Percentiles rank a stretch among this genome's conserved stretches.
phyloP scores from a whole-genome alignment of 2,888 invertebrate genomes.

The Patella ulyssiponensis region DNA sequence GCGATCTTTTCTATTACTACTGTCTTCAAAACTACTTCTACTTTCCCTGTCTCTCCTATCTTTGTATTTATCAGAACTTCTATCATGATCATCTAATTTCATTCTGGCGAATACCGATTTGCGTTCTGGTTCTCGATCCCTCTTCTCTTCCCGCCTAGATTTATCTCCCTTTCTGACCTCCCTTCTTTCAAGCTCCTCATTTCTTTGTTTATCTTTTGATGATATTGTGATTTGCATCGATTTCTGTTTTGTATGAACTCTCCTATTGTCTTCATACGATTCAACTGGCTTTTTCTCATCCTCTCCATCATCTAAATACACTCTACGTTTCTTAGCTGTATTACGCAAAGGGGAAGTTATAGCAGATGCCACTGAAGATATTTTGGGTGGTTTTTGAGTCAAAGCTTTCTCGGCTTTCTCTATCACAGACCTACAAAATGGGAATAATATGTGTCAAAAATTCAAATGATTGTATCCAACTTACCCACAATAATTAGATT shows the following conservation, averaged over 20 bases:
- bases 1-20: slow-evolving; percentile 19
- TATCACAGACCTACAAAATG: slow-evolving; percentile 76
- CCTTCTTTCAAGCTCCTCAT: slow-evolving; percentile 41
- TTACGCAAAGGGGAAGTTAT: slow-evolving; percentile 36
- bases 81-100: slow-evolving; percentile 27
- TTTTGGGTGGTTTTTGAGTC: slow-evolving; percentile 89
- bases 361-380: slow-evolving; percentile 72
- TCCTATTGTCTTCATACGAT: slow-evolving; percentile 24
- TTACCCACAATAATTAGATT: neutral
- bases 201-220: slow-evolving; percentile 37
- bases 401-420: slow-evolving; percentile 93
- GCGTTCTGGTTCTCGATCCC: slow-evolving; percentile 50
- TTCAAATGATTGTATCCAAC: neutral
- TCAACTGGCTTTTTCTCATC: slow-evolving; percentile 12
- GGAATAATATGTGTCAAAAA: neutral
- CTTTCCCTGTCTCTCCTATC: slow-evolving; percentile 25
- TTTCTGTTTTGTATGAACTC: slow-evolving; percentile 30
- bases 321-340: slow-evolving; percentile 38
- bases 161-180: slow-evolving; percentile 60
- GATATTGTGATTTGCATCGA: slow-evolving; percentile 49
- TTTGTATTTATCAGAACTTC: slow-evolving; percentile 25
- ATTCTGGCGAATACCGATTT: slow-evolving; percentile 23
- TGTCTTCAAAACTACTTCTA: slow-evolving; percentile 30
- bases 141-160: slow-evolving; percentile 59
- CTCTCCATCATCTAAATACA: slow-evolving; percentile 40